These are phyloP conservation scores for Psittacula cyanocephala DNA, from an alignment of 2,113 vertebrate genomes.

Conservation along the genomic window DNA sequence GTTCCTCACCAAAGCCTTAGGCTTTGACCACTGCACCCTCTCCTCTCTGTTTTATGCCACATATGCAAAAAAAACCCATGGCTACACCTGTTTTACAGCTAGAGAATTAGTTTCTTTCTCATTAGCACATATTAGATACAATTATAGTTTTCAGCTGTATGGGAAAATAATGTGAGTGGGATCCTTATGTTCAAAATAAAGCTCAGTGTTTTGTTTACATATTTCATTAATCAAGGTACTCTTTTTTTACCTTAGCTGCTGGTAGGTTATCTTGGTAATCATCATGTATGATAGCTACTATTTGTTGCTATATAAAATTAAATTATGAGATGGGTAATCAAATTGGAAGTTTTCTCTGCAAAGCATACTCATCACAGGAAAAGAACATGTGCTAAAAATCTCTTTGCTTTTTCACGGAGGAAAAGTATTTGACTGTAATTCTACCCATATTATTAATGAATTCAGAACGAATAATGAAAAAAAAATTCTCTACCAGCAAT, in stretches of 20 bases:
- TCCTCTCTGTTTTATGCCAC: not conserved
- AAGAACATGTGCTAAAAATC: not conserved
- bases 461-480: not conserved
- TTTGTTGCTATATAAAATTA: not conserved
- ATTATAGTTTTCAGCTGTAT: not conserved
- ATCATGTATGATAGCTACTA: not conserved
- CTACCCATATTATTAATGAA: not conserved
- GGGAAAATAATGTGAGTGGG: not conserved
- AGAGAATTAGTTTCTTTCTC: not conserved
- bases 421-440: not conserved
- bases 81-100: slow-evolving; percentile 8
- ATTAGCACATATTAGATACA: slow-evolving; percentile 6
- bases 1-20: not conserved
- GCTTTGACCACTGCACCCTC: not conserved
- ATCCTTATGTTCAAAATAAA: slow-evolving; percentile 33
- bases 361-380: not conserved
- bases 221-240: slow-evolving; percentile 3
- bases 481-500: not conserved
- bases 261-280: slow-evolving; percentile 5
- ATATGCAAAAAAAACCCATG: not conserved
- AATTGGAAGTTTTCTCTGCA: not conserved
- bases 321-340: not conserved
- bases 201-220: not conserved
- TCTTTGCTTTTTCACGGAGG: not conserved
- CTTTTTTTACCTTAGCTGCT: not conserved